Conservation (phyloP, 2,113 vertebrate genomes). For the Chlorodrepanis virens region DNA sequence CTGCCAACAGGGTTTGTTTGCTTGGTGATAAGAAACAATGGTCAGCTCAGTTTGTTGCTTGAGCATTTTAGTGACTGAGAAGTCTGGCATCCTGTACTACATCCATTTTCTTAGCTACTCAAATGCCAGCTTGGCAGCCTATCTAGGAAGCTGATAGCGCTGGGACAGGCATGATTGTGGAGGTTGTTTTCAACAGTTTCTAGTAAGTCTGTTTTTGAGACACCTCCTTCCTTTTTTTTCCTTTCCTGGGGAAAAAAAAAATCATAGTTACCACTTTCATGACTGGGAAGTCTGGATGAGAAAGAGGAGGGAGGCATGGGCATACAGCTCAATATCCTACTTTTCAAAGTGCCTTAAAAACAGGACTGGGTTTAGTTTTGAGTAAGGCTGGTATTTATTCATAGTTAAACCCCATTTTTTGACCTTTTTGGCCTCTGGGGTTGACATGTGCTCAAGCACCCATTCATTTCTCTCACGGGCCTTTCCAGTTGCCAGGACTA, state of each 20-base stretch:
- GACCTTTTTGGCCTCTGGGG: neutral
- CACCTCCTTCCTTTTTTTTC: neutral
- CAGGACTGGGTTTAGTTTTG: neutral
- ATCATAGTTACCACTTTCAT: neutral
- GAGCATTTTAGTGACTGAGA: conserved; percentile 5
- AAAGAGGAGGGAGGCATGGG: neutral
- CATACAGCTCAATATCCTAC: neutral
- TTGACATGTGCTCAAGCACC: neutral
- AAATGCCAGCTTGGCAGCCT: conserved; percentile 25
- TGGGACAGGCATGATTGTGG: neutral
- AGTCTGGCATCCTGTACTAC: conserved; percentile 8
- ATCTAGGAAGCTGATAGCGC: neutral
- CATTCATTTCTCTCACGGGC: neutral
- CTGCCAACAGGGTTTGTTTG: conserved; percentile 42
- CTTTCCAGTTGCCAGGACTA: neutral
- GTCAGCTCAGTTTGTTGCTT: conserved; percentile 6
- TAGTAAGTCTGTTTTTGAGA: conserved; percentile 8
- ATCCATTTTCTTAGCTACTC: conserved; percentile 40
- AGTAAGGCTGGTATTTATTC: neutral
- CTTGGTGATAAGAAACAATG: conserved; percentile 44
- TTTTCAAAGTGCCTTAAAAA: neutral
- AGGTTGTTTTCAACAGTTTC: neutral
- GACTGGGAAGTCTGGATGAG: neutral
- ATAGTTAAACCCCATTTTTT: neutral
- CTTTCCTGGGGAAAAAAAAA: neutral